Percentiles rank a stretch among this genome's conserved stretches.
These are phyloP conservation scores for Bursaphelenchus mucronatus DNA, from an alignment of 1,140 invertebrate genomes.

Conservation along the genomic window DNA sequence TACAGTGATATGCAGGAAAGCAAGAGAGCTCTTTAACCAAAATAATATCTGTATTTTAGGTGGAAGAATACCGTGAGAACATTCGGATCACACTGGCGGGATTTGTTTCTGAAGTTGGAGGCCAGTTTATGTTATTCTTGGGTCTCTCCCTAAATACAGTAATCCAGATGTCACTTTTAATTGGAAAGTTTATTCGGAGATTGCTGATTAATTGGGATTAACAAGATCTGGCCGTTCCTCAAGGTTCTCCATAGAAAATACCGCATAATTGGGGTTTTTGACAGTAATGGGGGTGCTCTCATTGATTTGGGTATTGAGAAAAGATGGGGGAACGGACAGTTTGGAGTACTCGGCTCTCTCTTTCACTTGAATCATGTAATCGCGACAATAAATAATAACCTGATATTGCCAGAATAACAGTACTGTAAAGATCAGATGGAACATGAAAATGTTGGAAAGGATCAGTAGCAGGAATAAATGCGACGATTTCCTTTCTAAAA, in stretches of 20 bases:
- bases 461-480: conserved; percentile 11
- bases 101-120: no score
- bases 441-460: neutral
- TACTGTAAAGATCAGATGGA: conserved; percentile 12
- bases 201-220: no score
- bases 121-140: no score
- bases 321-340: conserved; percentile 1
- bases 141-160: no score
- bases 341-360: conserved; percentile 9
- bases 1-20: no score
- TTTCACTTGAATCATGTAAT: conserved; percentile 1
- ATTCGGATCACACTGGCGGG: no score
- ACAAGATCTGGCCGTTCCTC: neutral
- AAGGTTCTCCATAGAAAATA: conserved; percentile 15
- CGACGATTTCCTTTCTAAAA: conserved; percentile 12
- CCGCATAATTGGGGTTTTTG: conserved; percentile 1
- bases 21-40: no score
- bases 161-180: no score
- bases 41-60: no score
- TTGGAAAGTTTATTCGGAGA: no score
- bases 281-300: neutral
- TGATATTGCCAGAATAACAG: conserved; percentile 11
- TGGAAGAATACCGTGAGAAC: no score
- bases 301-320: neutral
- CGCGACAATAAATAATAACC: neutral